phyloP scores from a whole-genome alignment of 2,888 invertebrate species.

The Ommatoiulus sabulosus region DNA sequence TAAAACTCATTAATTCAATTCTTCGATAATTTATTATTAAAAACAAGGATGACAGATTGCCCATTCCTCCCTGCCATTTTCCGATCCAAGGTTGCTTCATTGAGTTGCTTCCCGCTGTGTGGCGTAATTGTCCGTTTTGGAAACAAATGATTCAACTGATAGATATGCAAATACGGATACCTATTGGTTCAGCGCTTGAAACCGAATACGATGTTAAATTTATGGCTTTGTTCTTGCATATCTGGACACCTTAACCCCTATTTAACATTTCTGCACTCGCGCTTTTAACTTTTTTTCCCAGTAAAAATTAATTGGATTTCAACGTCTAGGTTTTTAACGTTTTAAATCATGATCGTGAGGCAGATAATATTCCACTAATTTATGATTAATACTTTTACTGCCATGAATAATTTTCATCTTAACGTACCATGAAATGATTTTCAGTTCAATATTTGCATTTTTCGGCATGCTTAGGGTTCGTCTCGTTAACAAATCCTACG shows the following conservation, averaged over 20 bases:
- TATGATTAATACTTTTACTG: neutral
- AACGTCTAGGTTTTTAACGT: neutral
- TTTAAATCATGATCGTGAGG: neutral
- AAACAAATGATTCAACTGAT: neutral
- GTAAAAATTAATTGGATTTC: neutral
- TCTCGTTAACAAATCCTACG: neutral
- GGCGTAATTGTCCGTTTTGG: constrained; percentile 9
- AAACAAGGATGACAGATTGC: constrained; percentile 27
- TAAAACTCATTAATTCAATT: neutral
- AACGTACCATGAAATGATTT: neutral
- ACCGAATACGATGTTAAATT: neutral
- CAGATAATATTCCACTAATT: neutral
- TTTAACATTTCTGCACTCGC: neutral
- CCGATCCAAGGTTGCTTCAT: neutral
- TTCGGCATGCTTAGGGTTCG: neutral
- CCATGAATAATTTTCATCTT: neutral
- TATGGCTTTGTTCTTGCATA: constrained; percentile 2
- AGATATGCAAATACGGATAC: constrained; percentile 6
- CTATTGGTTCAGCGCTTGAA: constrained; percentile 22
- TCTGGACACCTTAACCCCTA: constrained; percentile 12
- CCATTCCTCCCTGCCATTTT: neutral
- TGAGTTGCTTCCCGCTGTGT: neutral
- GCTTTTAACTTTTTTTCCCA: neutral
- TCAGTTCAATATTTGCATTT: no score
- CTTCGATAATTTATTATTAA: constrained; percentile 17